Evolutionary conservation across 2,797 vertebrate genomes (phyloP).

Genomic region (Gallirallus australis): DNA sequence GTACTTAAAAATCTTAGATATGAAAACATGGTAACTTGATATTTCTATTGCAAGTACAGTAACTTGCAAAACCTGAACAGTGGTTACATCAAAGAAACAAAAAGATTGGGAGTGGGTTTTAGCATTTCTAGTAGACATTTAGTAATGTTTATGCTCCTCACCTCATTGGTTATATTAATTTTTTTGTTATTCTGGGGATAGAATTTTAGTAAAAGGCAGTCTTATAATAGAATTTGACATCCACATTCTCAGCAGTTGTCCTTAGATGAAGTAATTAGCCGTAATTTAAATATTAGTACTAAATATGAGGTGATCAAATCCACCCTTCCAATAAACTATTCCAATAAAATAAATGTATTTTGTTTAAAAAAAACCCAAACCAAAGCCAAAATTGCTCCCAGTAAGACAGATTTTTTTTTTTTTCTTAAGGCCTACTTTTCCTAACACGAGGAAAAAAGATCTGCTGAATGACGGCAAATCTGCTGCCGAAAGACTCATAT

Average conservation of each 20-base stretch:
- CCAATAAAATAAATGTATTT: neutral
- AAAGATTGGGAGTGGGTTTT: neutral
- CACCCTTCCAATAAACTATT: neutral
- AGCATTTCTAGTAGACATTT: neutral
- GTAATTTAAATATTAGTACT: neutral
- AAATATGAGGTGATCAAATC: neutral
- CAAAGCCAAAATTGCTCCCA: neutral
- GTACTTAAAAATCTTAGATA: neutral
- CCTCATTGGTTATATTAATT: neutral
- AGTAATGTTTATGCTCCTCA: neutral
- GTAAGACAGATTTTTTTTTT: neutral
- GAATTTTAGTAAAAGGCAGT: neutral
- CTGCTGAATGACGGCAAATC: neutral
- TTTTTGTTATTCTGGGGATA: neutral
- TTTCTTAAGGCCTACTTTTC: neutral
- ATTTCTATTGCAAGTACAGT: neutral
- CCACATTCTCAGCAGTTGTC: neutral
- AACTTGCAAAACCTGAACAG: neutral
- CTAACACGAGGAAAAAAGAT: neutral
- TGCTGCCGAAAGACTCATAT: conserved; percentile 63
- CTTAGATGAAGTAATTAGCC: neutral
- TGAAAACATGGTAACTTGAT: neutral
- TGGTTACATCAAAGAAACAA: neutral
- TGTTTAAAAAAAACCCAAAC: neutral
- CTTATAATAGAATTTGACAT: neutral